Evolutionary conservation across 2,113 vertebrate genomes (phyloP), one percentile per base, ranked within the genome.

Genomic region (Corythornis madagascariensis): DNA sequence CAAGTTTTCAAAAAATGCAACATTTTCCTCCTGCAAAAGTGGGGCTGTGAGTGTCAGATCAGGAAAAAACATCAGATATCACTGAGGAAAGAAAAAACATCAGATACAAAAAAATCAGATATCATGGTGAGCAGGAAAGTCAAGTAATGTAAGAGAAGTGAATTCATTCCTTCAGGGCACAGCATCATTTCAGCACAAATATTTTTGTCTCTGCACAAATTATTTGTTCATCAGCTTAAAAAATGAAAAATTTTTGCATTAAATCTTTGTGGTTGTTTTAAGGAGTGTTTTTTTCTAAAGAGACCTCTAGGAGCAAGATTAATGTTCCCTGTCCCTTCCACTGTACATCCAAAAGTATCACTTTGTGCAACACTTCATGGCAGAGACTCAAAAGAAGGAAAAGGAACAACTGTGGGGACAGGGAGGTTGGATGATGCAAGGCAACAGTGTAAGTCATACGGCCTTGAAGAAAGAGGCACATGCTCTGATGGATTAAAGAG

Each of bases 51-150:
- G 38, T 64, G 64, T 88, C 2, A 0, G 3, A 56, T 8, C 0
- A 0, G 11, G 47, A 56, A 26, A 53, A 3, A 11, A 40, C 7
- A 43, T 4, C 22, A n/a, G 57, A 24, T n/a, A 50, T 74, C 0
- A 0, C 53, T 73, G 69, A 71, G 16, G 17, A 38, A 38, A 38
- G 38, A 38, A 38, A 38, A 38, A 38, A 38, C 38, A 38, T 88
- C 2, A 0, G 3, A 56, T 8, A 0, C 0, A 9, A 42, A 3
- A 11, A 40, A 6, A 43, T 4, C 22, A n/a, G 57, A 24, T n/a
- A 50, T 74, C 0, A 0, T 48, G 71, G 59, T 3, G 3, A 77
- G 43, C 33, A 64, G 35, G n/a, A 13, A 93, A 88, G 43, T 29
- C 31, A 48, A 21, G 26, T 52, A 65, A 38, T 13, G 8, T 45